Conservation (phyloP, 2,888 invertebrate genomes). For the Lasius platythorax region DNA sequence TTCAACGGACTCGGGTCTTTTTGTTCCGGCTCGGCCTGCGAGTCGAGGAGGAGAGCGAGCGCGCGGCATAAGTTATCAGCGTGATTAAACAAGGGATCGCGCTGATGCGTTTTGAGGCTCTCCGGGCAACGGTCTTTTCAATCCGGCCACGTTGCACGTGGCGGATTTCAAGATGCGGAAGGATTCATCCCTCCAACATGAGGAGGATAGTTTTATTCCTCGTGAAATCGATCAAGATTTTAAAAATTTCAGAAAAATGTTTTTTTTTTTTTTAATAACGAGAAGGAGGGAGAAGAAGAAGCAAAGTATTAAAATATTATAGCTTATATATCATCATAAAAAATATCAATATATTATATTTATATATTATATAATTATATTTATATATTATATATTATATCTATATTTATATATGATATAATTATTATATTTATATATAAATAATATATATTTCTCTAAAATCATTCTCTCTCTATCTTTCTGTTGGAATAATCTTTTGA, state of each 20-base stretch:
- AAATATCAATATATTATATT: too few species aligned
- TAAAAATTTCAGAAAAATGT: not conserved
- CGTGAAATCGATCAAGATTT: not conserved
- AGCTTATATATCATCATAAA: too few species aligned
- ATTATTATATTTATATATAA: not conserved
- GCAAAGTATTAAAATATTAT: too few species aligned
- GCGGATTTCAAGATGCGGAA: conserved; percentile 18
- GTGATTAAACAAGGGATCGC: conserved; percentile 74
- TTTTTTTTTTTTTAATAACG: not conserved
- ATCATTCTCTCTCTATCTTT: not conserved
- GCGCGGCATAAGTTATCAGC: conserved; percentile 74
- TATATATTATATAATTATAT: not conserved
- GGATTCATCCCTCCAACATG: not conserved
- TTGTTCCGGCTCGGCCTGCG: conserved; percentile 45
- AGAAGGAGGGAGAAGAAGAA: too few species aligned
- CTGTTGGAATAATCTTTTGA: not conserved
- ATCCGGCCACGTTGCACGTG: conserved; percentile 18
- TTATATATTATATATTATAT: not conserved
- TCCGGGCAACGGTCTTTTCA: conserved; percentile 46
- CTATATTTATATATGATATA: not conserved
- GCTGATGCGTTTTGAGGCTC: conserved; percentile 63
- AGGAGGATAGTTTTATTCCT: not conserved
- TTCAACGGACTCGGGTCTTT: conserved; percentile 65
- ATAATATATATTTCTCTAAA: not conserved
- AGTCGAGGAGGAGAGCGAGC: conserved; percentile 48